Conservation (phyloP, 2,888 invertebrate species). For the Cryptocephalus moraei region DNA sequence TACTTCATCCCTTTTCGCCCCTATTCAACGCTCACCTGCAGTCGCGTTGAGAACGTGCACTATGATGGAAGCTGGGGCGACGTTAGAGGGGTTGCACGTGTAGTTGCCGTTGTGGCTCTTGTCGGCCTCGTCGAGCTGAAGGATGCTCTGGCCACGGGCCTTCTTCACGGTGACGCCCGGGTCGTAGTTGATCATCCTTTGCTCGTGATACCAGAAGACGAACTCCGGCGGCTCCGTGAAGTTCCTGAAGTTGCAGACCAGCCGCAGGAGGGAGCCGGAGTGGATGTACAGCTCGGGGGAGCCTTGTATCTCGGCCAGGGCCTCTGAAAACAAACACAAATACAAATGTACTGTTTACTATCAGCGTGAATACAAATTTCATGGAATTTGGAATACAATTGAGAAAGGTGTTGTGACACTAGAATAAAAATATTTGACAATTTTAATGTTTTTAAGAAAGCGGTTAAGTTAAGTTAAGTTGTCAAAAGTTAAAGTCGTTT, state of each 20-base stretch:
- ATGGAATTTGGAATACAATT: too few relatives aligned
- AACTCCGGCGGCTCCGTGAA: conserved; percentile 48
- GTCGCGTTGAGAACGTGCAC: conserved; percentile 62
- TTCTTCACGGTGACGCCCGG: conserved; percentile 44
- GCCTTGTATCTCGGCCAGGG: conserved; percentile 48
- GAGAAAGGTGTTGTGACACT: too few relatives aligned
- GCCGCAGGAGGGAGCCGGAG: conserved; percentile 46
- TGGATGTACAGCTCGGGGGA: conserved; percentile 50
- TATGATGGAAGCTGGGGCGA: conserved; percentile 53
- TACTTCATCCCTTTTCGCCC: too few relatives aligned
- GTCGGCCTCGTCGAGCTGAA: conserved; percentile 55
- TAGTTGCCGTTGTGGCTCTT: conserved; percentile 57
- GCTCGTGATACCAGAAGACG: conserved; percentile 53
- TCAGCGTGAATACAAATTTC: too few relatives aligned
- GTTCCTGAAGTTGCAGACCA: conserved; percentile 47
- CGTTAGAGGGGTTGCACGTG: conserved; percentile 58
- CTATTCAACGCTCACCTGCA: conserved; percentile 27
- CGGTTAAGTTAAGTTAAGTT: too few relatives aligned
- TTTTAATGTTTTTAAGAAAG: too few relatives aligned
- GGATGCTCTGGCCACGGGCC: conserved; percentile 52
- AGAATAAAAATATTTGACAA: too few relatives aligned
- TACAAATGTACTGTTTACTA: too few relatives aligned
- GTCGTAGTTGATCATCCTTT: conserved; percentile 53
- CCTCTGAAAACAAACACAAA: conserved; percentile 38
- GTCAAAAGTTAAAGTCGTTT: too few relatives aligned